A percentile compares a stretch with the other conserved stretches of the same genome.
Evolutionary conservation across 2,797 vertebrate species (phyloP).

Genomic region (Chaetodon trifasciatus): DNA sequence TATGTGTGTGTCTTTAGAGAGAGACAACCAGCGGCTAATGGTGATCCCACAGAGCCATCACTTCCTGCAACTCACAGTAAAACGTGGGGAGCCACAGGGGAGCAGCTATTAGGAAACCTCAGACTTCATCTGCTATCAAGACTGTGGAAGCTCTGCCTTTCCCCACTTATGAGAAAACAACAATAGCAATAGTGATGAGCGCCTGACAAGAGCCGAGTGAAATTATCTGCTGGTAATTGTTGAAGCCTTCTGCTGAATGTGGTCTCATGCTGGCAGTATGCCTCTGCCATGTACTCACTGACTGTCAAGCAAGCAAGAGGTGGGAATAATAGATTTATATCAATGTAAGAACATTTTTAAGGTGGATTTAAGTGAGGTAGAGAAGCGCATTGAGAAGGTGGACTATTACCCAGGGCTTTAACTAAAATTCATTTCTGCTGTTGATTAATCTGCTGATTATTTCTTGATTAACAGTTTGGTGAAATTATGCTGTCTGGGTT

Average conservation of each 20-base stretch:
- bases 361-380: background rate
- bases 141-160: slow-evolving; percentile 12
- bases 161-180: slow-evolving; percentile 11
- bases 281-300: slow-evolving; percentile 3
- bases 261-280: background rate
- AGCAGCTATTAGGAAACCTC: slow-evolving; percentile 57
- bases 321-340: background rate
- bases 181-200: slow-evolving; percentile 13
- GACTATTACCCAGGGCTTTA: background rate
- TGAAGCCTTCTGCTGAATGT: slow-evolving; percentile 12
- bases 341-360: background rate
- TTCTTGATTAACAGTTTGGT: background rate
- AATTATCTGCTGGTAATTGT: background rate
- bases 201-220: slow-evolving; percentile 1
- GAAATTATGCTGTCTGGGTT: background rate
- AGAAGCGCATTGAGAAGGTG: background rate
- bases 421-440: background rate
- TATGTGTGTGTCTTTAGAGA: slow-evolving; percentile 18
- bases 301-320: background rate
- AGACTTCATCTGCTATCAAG: slow-evolving; percentile 45
- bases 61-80: slow-evolving; percentile 52
- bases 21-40: slow-evolving; percentile 63
- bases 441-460: background rate
- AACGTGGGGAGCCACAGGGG: slow-evolving; percentile 42
- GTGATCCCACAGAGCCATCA: slow-evolving; percentile 63